Evolutionary conservation across 1,140 invertebrate genomes (phyloP).

Genomic region (Neomicropteryx cornuta): DNA sequence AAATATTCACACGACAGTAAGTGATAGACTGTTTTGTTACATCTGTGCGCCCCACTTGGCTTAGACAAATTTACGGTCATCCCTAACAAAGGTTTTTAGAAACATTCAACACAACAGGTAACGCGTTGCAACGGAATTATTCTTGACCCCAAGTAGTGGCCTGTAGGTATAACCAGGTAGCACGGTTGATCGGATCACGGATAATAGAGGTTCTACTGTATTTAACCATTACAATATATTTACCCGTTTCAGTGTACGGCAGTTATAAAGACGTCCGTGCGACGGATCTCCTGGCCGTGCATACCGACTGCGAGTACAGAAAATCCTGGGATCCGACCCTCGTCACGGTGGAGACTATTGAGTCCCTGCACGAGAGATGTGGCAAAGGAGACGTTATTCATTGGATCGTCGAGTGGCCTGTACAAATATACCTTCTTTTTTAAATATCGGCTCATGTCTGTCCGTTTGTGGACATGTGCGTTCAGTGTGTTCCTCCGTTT

Average conservation of each 20-base stretch:
- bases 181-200: too few relatives aligned
- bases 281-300: slow-evolving; percentile 69
- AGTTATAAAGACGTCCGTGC: slow-evolving; percentile 66
- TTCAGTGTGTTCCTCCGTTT: too few relatives aligned
- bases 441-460: neutral
- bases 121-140: neutral
- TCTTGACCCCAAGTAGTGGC: neutral
- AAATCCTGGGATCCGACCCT: slow-evolving; percentile 73
- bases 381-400: slow-evolving; percentile 57
- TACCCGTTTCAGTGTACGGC: slow-evolving; percentile 54
- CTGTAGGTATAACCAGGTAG: too few relatives aligned
- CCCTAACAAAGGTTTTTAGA: neutral
- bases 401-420: slow-evolving; percentile 83
- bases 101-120: neutral
- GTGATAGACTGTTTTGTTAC: too few relatives aligned
- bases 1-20: too few relatives aligned
- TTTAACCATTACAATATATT: neutral
- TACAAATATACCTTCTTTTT: slow-evolving; percentile 23
- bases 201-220: neutral
- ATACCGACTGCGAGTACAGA: slow-evolving; percentile 68
- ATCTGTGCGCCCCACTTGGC: too few relatives aligned
- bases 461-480: neutral
- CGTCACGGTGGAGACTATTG: slow-evolving; percentile 53
- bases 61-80: neutral
- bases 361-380: slow-evolving; percentile 43